These are phyloP conservation scores for Myotis pilosus DNA, from an alignment of 2,797 vertebrate species.

Conservation along the genomic window DNA sequence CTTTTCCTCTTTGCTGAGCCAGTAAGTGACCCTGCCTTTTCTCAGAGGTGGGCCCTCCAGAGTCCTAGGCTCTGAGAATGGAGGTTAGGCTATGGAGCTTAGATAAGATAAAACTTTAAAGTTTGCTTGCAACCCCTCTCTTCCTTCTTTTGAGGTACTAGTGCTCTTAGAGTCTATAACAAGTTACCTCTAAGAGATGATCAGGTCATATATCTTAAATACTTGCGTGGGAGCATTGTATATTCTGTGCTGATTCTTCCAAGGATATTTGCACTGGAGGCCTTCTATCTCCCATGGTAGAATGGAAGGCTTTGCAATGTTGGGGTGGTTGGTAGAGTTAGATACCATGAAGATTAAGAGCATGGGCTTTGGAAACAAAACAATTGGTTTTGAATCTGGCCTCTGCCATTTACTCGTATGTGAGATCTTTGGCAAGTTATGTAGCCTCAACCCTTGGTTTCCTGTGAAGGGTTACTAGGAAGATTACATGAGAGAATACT, in stretches of 20 bases:
- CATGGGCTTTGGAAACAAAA: background rate
- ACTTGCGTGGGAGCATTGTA: background rate
- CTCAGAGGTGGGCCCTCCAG: background rate
- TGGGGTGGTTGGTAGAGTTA: background rate
- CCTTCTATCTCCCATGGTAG: background rate
- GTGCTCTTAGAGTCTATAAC: background rate
- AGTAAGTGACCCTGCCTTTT: background rate
- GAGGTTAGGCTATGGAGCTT: background rate
- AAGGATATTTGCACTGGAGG: background rate
- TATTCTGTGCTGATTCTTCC: background rate
- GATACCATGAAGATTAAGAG: background rate
- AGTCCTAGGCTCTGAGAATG: background rate
- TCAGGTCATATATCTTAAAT: conserved; percentile 1
- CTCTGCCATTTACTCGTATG: background rate
- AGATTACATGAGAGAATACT: background rate
- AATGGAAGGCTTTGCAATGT: background rate
- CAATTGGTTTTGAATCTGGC: background rate
- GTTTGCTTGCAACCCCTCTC: background rate
- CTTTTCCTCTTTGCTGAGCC: background rate
- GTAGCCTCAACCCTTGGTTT: background rate
- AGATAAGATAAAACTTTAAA: background rate
- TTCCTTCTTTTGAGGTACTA: background rate
- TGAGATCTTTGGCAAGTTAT: background rate
- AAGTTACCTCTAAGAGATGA: background rate
- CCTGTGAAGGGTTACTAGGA: background rate